Conservation (phyloP, 1,140 invertebrate genomes). For the Paraescarpia echinospica region DNA sequence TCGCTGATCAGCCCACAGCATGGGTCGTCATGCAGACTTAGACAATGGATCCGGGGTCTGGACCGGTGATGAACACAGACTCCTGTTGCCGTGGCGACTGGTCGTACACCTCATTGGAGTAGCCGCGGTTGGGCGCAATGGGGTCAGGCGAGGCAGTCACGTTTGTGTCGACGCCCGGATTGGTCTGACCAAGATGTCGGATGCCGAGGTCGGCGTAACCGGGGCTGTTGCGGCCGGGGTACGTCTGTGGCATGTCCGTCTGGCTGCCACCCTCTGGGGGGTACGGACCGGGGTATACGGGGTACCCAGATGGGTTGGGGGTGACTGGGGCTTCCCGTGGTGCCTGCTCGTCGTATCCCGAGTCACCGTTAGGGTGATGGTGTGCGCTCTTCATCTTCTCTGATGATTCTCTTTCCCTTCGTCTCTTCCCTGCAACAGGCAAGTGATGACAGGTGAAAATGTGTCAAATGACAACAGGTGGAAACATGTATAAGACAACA, state of each 20-base stretch:
- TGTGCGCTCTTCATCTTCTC: not conserved
- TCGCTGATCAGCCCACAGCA: too few relatives aligned
- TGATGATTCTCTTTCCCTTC: not conserved
- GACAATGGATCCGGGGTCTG: not conserved
- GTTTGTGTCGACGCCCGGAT: slow-evolving; percentile 1
- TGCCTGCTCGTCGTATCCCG: not conserved
- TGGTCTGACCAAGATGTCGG: slow-evolving; percentile 4
- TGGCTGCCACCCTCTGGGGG: not conserved
- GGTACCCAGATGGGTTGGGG: not conserved
- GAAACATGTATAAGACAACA: not conserved
- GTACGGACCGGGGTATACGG: not conserved
- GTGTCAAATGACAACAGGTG: not conserved
- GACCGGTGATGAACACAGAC: not conserved
- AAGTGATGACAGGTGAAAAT: not conserved
- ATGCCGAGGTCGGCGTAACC: slow-evolving; percentile 12
- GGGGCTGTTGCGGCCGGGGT: slow-evolving; percentile 7
- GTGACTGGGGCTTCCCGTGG: not conserved
- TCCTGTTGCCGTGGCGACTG: not conserved
- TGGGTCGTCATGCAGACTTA: not conserved
- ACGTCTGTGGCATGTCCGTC: not conserved
- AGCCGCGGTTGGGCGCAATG: not conserved
- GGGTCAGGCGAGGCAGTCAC: not conserved
- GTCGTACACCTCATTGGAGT: not conserved
- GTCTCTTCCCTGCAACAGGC: not conserved
- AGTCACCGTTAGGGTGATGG: not conserved